phyloP scores from a whole-genome alignment of 23 tunicate species.

The Diplosoma virens region DNA sequence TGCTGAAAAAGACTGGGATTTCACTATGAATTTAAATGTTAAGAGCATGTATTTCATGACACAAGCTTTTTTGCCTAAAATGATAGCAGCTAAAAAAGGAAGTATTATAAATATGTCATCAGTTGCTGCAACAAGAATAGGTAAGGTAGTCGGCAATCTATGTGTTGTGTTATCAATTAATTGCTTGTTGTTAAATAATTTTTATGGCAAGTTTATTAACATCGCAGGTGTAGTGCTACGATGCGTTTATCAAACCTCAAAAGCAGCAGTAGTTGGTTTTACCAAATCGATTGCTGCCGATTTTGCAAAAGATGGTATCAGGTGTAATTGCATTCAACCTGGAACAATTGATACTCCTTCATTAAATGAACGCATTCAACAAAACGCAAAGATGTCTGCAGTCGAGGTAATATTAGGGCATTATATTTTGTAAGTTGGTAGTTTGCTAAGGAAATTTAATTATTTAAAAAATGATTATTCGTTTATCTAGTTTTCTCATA shows the following conservation, averaged over 20 bases:
- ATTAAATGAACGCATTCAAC: constrained; percentile 47
- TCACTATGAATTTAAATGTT: constrained; percentile 81
- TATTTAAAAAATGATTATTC: too few species aligned
- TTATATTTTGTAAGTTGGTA: too few species aligned
- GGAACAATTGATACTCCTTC: constrained; percentile 97
- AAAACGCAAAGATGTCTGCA: constrained; percentile 45
- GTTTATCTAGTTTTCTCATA: too few species aligned
- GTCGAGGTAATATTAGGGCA: constrained; percentile 36
- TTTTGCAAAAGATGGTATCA: constrained; percentile 58
- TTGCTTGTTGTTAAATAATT: too few species aligned
- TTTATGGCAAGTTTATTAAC: too few species aligned
- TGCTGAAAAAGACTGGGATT: constrained; percentile 67
- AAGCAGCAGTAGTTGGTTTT: constrained; percentile 95
- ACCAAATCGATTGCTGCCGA: constrained; percentile 97
- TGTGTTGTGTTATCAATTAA: background rate
- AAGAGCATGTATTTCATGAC: constrained; percentile 82
- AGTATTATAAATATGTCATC: constrained; percentile 98
- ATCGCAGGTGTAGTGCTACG: constrained; percentile 57
- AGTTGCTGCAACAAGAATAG: constrained; percentile 79
- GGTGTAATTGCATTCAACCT: constrained; percentile 97
- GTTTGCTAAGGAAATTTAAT: too few species aligned
- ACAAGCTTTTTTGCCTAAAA: constrained; percentile 71
- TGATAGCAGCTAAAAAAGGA: constrained; percentile 69
- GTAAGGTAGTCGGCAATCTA: background rate
- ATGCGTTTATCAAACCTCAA: constrained; percentile 85